These are phyloP conservation scores for Notechis scutatus DNA, from an alignment of 2,113 vertebrate species.

Conservation along the genomic window DNA sequence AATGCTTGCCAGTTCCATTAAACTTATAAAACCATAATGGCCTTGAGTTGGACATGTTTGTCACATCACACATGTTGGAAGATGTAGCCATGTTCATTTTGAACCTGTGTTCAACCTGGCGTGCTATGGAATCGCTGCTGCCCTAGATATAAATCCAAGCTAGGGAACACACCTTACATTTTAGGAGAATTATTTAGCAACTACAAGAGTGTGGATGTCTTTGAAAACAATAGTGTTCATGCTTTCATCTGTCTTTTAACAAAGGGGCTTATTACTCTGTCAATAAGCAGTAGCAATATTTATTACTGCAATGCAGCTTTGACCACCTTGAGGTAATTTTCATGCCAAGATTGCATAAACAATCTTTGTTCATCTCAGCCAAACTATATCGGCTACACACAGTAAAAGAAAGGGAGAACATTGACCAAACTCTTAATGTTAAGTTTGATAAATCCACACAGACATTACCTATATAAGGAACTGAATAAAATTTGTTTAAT, in stretches of 20 bases:
- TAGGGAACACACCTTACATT: neutral
- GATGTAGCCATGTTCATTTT: neutral
- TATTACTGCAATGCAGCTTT: neutral
- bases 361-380: neutral
- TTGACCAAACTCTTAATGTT: neutral
- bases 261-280: neutral
- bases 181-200: neutral
- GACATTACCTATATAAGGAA: neutral
- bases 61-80: neutral
- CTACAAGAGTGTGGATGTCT: neutral
- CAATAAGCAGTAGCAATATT: neutral
- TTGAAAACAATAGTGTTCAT: neutral
- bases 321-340: neutral
- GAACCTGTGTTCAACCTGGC: neutral
- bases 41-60: neutral
- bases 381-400: neutral
- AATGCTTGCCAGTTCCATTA: neutral
- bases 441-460: neutral
- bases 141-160: neutral
- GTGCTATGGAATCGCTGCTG: neutral
- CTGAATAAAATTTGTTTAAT: neutral
- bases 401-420: neutral
- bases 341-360: neutral
- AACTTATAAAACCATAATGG: neutral
- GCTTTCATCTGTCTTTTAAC: neutral